A percentile compares a stretch with the other conserved stretches of the same genome.
These are phyloP conservation scores for Halesus radiatus DNA, from an alignment of 1,140 invertebrate genomes.

Conservation along the genomic window DNA sequence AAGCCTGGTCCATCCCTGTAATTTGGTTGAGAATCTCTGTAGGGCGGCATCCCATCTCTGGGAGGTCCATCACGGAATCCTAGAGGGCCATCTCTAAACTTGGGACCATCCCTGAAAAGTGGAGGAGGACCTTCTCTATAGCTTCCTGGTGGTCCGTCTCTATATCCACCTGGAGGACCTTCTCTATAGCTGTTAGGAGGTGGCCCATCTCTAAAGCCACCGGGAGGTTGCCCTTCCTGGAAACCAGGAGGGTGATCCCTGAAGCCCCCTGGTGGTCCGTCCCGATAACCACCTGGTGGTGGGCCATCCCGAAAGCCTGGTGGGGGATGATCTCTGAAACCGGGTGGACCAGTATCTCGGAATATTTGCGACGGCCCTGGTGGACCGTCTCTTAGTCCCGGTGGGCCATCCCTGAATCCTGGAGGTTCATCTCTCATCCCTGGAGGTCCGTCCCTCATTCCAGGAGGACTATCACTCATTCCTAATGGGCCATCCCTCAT, in stretches of 20 bases:
- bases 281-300: slow-evolving; percentile 61
- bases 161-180: slow-evolving; percentile 58
- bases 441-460: slow-evolving; percentile 35
- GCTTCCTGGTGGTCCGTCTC: slow-evolving; percentile 60
- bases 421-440: slow-evolving; percentile 31
- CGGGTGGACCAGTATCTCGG: slow-evolving; percentile 59
- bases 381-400: slow-evolving; percentile 35
- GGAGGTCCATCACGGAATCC: slow-evolving; percentile 59
- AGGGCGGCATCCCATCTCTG: slow-evolving; percentile 60
- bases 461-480: slow-evolving; percentile 61
- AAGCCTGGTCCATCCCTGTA: slow-evolving; percentile 50
- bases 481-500: too few species aligned
- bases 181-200: slow-evolving; percentile 62
- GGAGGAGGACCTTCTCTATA: slow-evolving; percentile 60
- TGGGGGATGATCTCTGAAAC: slow-evolving; percentile 58
- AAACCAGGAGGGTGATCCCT: slow-evolving; percentile 62
- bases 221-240: slow-evolving; percentile 61
- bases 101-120: slow-evolving; percentile 61
- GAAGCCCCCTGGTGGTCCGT: slow-evolving; percentile 59
- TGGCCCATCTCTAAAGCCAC: slow-evolving; percentile 62
- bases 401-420: slow-evolving; percentile 60
- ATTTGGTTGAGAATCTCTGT: slow-evolving; percentile 44
- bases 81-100: slow-evolving; percentile 61
- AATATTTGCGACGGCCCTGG: slow-evolving; percentile 59
- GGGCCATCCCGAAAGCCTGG: slow-evolving; percentile 55